phyloP scores from a whole-genome alignment of 2,888 invertebrate genomes.

The Hypolimnas misippus region DNA sequence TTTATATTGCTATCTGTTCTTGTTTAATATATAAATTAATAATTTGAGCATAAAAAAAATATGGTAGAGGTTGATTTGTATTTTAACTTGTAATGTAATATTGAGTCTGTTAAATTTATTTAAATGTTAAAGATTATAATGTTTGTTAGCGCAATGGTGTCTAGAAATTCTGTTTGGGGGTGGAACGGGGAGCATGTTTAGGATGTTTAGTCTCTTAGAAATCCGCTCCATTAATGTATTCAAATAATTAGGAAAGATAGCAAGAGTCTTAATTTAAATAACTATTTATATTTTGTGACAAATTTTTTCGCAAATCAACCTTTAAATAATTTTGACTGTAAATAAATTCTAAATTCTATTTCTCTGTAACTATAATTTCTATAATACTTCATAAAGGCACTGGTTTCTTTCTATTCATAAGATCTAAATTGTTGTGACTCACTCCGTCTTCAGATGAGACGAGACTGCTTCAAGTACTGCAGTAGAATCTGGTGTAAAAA shows the following conservation, averaged over 20 bases:
- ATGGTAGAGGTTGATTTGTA: background rate
- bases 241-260: no score
- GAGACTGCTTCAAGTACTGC: constrained; percentile 93
- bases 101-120: background rate
- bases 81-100: background rate
- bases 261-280: no score
- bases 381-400: constrained; percentile 12
- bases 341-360: background rate
- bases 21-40: background rate
- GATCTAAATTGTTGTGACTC: background rate
- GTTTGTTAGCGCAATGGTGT: background rate
- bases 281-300: no score
- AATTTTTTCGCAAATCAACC: background rate
- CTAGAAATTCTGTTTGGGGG: no score
- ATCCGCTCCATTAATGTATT: no score
- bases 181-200: no score
- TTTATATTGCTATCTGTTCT: background rate
- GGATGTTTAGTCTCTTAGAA: no score
- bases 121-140: background rate
- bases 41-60: constrained; percentile 4
- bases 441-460: constrained; percentile 91
- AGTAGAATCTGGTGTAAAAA: constrained; percentile 94
- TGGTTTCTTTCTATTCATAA: background rate
- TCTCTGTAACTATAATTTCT: background rate
- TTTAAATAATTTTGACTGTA: background rate